Conservation (phyloP, 1,140 invertebrate genomes). For the Tyrophagus putrescentiae region DNA sequence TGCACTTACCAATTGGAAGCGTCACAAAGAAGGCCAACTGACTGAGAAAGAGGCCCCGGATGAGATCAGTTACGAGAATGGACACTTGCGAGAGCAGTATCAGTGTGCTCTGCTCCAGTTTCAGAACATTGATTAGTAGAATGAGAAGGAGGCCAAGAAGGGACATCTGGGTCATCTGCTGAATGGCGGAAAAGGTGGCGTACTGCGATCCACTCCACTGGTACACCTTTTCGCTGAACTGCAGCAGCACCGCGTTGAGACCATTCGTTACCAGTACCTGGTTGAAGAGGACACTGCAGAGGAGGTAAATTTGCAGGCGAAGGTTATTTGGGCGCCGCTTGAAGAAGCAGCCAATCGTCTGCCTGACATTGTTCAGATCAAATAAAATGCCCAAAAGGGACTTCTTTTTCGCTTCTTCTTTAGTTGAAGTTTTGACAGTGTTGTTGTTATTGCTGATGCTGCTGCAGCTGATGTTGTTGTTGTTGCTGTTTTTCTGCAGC, state of each 20-base stretch:
- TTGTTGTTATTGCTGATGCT: too few relatives aligned
- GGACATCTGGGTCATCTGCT: background rate
- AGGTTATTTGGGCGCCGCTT: background rate
- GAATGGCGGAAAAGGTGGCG: background rate
- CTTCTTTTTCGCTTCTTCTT: background rate
- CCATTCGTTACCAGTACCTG: background rate
- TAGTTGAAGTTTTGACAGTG: too few relatives aligned
- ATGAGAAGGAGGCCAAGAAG: background rate
- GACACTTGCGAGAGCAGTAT: background rate
- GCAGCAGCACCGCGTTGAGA: background rate
- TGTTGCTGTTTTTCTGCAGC: too few relatives aligned
- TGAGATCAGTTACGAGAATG: background rate
- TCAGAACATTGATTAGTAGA: background rate
- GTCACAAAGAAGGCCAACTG: background rate
- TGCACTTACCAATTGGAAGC: background rate
- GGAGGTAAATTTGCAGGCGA: background rate
- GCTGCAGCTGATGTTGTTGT: too few relatives aligned
- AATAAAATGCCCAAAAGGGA: too few relatives aligned
- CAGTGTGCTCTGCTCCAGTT: background rate
- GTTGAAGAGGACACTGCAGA: background rate
- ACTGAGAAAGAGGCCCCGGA: background rate
- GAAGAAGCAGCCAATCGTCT: background rate
- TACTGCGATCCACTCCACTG: background rate
- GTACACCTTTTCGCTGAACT: constrained; percentile 2
- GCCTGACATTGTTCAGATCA: background rate